Conservation (phyloP, 1,140 invertebrate species). For the Sipha flava region DNA sequence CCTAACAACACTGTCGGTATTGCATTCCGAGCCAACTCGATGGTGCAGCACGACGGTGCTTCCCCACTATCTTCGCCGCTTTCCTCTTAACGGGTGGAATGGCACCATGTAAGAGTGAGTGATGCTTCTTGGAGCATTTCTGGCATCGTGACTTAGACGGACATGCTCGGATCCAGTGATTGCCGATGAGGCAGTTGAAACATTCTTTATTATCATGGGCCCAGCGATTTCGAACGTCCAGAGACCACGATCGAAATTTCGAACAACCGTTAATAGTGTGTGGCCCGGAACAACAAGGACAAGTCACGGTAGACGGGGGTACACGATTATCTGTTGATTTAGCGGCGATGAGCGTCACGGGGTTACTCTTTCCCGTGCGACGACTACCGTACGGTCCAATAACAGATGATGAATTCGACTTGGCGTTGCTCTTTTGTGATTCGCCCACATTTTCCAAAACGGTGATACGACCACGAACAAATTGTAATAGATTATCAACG, state of each 20-base stretch:
- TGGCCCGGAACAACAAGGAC: neutral
- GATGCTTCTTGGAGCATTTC: neutral
- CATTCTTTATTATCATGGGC: neutral
- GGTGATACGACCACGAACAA: neutral
- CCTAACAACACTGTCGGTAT: neutral
- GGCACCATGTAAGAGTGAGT: neutral
- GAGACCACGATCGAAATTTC: neutral
- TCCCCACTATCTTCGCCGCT: neutral
- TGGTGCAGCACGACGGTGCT: neutral
- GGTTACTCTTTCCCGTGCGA: neutral
- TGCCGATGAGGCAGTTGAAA: neutral
- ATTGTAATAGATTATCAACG: neutral
- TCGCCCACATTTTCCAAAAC: neutral
- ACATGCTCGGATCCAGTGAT: neutral
- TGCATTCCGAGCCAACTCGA: neutral
- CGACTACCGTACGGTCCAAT: neutral
- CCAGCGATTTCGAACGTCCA: neutral
- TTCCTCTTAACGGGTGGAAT: neutral
- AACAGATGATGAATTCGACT: neutral
- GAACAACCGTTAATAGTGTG: neutral
- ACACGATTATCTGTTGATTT: neutral
- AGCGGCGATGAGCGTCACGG: neutral
- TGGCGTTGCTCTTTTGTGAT: neutral
- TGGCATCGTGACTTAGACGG: neutral
- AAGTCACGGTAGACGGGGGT: fast-evolving